phyloP scores from a whole-genome alignment of 2,797 vertebrate genomes.

The Gobio occitaniae region DNA sequence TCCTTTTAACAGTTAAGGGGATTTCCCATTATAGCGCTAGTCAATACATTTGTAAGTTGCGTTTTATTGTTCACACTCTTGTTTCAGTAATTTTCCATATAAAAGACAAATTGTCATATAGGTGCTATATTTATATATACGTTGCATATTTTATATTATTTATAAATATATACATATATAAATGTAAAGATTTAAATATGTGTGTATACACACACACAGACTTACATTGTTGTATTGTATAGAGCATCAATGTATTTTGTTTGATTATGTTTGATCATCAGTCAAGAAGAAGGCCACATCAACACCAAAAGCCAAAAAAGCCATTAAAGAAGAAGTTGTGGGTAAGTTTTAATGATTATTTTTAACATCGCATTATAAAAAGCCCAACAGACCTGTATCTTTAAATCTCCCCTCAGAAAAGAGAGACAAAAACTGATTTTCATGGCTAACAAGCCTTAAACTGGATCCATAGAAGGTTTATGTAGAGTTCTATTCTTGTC shows the following conservation, averaged over 20 bases:
- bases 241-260: neutral
- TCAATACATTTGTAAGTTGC: too few relatives aligned
- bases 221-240: neutral
- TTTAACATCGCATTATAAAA: neutral
- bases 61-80: too few relatives aligned
- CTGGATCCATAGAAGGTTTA: constrained; percentile 70
- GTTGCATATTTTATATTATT: too few relatives aligned
- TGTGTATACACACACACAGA: neutral
- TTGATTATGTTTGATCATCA: constrained; percentile 30
- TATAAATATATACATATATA: too few relatives aligned
- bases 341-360: constrained; percentile 25
- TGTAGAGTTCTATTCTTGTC: constrained; percentile 19
- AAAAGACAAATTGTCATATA: too few relatives aligned
- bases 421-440: constrained; percentile 4
- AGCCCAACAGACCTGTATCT: neutral
- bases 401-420: neutral
- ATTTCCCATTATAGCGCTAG: too few relatives aligned
- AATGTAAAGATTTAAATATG: too few relatives aligned
- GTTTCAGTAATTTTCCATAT: too few relatives aligned
- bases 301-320: constrained; percentile 31
- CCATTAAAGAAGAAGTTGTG: constrained; percentile 31
- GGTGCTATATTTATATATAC: too few relatives aligned
- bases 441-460: constrained; percentile 63
- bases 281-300: constrained; percentile 40
- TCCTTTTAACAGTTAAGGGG: too few relatives aligned